Evolutionary conservation across 2,113 vertebrate genomes (phyloP).

Genomic region (Haemorhous mexicanus): DNA sequence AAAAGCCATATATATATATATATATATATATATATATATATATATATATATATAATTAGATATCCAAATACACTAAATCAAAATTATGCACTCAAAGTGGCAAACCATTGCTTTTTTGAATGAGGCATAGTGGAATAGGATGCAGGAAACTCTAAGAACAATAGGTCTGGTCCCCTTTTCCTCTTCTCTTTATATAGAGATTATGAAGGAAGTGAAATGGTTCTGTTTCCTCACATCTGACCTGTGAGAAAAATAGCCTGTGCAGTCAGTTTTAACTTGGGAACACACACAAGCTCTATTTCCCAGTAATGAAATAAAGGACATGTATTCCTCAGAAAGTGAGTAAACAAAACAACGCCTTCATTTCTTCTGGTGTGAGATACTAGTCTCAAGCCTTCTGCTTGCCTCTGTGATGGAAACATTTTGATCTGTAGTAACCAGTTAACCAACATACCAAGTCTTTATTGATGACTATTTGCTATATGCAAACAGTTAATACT

Average conservation of each 20-base stretch:
- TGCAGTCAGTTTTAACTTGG: slow-evolving; percentile 35
- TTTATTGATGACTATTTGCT: background rate
- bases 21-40: background rate
- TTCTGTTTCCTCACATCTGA: slow-evolving; percentile 60
- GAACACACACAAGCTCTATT: background rate
- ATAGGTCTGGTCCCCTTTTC: slow-evolving; percentile 54
- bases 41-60: background rate
- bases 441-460: background rate
- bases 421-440: background rate
- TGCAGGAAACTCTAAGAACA: slow-evolving; percentile 56
- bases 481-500: background rate
- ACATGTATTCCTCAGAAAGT: slow-evolving; percentile 13
- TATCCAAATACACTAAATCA: background rate
- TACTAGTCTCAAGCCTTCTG: background rate
- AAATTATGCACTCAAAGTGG: background rate
- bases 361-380: background rate
- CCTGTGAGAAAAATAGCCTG: slow-evolving; percentile 43
- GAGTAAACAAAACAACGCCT: background rate
- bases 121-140: slow-evolving; percentile 2
- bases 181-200: slow-evolving; percentile 40
- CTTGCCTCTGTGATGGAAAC: background rate
- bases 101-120: background rate
- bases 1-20: background rate
- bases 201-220: slow-evolving; percentile 50
- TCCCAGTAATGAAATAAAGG: slow-evolving; percentile 20